Evolutionary conservation across 1,140 invertebrate species (phyloP).

Genomic region (Mya arenaria): DNA sequence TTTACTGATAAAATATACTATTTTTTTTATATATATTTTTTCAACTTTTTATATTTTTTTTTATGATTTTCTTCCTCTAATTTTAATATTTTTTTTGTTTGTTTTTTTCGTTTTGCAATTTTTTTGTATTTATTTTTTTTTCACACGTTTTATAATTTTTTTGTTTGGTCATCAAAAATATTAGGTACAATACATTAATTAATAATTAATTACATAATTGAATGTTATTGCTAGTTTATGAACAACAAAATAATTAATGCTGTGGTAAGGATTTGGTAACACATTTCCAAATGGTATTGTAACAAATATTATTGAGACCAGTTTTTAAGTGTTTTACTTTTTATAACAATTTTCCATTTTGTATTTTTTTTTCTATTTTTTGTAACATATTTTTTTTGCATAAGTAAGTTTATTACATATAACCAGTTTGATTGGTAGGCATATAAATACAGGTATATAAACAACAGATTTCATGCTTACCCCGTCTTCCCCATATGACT

Average conservation of each 20-base stretch:
- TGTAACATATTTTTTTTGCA: conserved; percentile 39
- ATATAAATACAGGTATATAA: too few species aligned
- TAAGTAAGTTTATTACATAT: too few species aligned
- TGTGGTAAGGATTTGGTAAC: background rate
- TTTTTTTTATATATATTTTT: conserved; percentile 43
- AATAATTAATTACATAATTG: conserved; percentile 12
- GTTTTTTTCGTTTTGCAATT: conserved; percentile 17
- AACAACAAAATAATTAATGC: background rate
- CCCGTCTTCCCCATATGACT: too few species aligned
- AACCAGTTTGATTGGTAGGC: too few species aligned
- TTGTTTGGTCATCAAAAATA: background rate
- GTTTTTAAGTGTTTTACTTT: conserved; percentile 16
- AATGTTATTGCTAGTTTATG: background rate
- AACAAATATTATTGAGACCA: background rate
- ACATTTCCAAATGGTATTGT: background rate
- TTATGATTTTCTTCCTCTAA: conserved; percentile 39
- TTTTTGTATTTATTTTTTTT: conserved; percentile 32
- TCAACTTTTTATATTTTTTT: conserved; percentile 35
- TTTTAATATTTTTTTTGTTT: background rate
- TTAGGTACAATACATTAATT: background rate
- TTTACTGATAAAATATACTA: conserved; percentile 12
- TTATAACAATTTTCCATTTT: conserved; percentile 7
- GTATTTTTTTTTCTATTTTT: conserved; percentile 1
- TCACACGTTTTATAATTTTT: conserved; percentile 15
- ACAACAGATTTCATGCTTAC: too few species aligned